Evolutionary conservation across 2,113 vertebrate species (phyloP).

Genomic region (Oreochromis spilurus): DNA sequence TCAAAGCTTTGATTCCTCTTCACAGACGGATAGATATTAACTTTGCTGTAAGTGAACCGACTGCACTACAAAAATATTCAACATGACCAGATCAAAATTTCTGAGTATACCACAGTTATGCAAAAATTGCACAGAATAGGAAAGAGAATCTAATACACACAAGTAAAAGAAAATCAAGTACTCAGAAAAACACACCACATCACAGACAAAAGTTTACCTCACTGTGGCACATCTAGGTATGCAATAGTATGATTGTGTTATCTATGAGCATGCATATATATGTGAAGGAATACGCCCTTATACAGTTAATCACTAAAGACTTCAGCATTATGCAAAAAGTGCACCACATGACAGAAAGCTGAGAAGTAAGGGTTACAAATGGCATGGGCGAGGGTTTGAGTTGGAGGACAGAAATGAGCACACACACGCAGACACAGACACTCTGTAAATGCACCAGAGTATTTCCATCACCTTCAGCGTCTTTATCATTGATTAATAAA

Average conservation of each 20-base stretch:
- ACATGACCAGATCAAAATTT: background rate
- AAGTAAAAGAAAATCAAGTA: background rate
- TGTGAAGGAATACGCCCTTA: background rate
- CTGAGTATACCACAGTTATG: background rate
- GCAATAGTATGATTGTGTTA: background rate
- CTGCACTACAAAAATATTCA: background rate
- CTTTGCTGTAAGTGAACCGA: background rate
- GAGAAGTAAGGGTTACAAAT: background rate
- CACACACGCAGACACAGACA: background rate
- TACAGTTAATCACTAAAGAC: background rate
- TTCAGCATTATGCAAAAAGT: background rate
- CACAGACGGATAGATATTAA: background rate
- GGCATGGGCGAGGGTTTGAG: background rate
- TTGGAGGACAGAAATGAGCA: background rate
- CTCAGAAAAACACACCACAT: background rate
- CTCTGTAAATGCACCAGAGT: background rate
- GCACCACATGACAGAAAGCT: background rate
- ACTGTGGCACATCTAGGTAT: background rate
- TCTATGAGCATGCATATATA: background rate
- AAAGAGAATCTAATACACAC: background rate
- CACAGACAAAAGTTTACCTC: background rate
- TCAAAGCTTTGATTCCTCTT: conserved; percentile 63
- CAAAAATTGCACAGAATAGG: background rate
- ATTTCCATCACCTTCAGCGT: background rate
- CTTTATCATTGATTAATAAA: background rate